Conservation (phyloP, 2,797 vertebrate species). For the Tauraco hartlaubi region DNA sequence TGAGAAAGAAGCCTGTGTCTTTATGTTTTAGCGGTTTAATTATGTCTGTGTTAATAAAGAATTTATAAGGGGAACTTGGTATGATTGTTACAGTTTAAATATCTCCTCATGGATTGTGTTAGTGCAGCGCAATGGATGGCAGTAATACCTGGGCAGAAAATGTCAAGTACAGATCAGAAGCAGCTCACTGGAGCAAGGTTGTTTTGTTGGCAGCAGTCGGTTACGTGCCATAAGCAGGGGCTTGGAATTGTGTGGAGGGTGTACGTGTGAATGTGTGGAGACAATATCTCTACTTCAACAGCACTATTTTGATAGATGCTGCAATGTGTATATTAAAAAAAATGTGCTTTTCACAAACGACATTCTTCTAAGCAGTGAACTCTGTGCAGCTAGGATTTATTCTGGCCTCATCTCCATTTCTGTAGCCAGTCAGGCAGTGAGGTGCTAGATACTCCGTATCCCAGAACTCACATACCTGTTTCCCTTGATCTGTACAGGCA, state of each 20-base stretch:
- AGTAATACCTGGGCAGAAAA: background rate
- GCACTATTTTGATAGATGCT: background rate
- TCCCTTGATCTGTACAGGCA: background rate
- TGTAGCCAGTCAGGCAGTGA: background rate
- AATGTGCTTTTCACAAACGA: background rate
- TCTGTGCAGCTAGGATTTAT: background rate
- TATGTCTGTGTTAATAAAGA: background rate
- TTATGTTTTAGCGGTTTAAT: background rate
- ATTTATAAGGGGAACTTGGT: background rate
- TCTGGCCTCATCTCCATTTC: background rate
- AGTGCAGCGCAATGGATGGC: background rate
- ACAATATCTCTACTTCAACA: background rate
- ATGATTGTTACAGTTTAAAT: background rate
- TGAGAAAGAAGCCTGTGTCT: background rate
- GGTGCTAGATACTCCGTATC: background rate
- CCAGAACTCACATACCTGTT: background rate
- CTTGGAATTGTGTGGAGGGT: fast-evolving
- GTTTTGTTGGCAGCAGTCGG: background rate
- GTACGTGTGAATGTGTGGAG: background rate
- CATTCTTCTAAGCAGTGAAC: background rate
- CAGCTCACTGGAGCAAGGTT: background rate
- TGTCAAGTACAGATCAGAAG: background rate
- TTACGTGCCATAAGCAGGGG: background rate
- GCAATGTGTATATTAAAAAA: background rate
- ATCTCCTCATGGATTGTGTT: background rate